Base-by-base conservation (phyloP, 2,888 invertebrate genomes). In the Hypomecis punctinalis region DNA sequence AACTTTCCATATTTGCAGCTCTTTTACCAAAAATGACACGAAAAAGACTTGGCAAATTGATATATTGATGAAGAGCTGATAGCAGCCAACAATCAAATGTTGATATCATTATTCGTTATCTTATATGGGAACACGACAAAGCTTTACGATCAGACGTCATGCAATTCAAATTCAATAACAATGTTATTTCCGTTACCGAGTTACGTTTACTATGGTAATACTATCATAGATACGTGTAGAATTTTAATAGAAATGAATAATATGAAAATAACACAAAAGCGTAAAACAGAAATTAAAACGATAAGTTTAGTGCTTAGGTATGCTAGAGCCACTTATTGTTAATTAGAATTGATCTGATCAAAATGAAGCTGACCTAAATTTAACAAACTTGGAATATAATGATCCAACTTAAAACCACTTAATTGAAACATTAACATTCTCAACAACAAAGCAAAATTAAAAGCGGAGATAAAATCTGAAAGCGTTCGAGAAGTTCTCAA, bases 151-250 rank as follows among this genome's bases (percentile, higher is more conserved):
- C 74, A 56, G 48, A 67, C 76, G 73, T 77, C 82, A 83, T 84
- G 83, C 82, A 81, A 84, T 77, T 82, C 78, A 80, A 82, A 82
- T 81, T 76, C 68, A 73, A 73, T 71, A 74, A 74, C 73, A 76
- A 76, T 75, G 13, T 39, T 40, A 52, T 52, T 52, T 39, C 39
- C 9, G 40, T 39, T 40, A 40, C 52, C 10, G 13, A 40, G 52
- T 39, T 39, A 40, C 40, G 9, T 51, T 39, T 13, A 13, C 5
- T 5, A 11, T 7, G 8, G 6, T 36, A 11, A 76, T 23, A 23
- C 23, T 23, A 23, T 23, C 23, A 23, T 23, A 23, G 23, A 23
- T 23, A 23, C 23, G 23, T 23, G 23, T 23, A 23, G 23, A 23
- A 23, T 23, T 23, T 23, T 23, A 23, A 23, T 23, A 3, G 23